Evolutionary conservation across 1,140 invertebrate genomes (phyloP).

Genomic region (Ceratosolen solmsi): DNA sequence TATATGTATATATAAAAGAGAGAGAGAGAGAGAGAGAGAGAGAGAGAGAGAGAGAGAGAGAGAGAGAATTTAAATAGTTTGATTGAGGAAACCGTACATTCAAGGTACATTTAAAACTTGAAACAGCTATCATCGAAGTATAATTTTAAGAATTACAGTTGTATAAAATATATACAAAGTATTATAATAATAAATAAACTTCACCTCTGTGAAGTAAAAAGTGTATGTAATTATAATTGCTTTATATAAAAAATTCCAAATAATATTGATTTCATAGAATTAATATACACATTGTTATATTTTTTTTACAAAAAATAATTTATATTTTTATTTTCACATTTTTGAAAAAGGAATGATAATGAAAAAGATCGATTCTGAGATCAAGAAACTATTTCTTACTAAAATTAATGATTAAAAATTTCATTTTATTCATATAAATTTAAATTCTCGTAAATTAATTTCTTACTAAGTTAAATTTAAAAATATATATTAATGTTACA

Average conservation of each 20-base stretch:
- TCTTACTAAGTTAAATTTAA: neutral
- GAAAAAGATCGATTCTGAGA: too few relatives aligned
- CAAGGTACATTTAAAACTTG: neutral
- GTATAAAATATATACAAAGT: slow-evolving; percentile 29
- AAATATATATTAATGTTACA: slow-evolving; percentile 13
- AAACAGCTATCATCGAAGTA: slow-evolving; percentile 28
- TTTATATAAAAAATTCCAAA: too few relatives aligned
- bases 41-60: slow-evolving; percentile 1
- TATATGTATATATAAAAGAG: too few relatives aligned
- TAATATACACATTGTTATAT: too few relatives aligned
- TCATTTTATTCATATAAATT: neutral
- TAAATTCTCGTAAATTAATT: neutral
- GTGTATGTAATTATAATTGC: neutral
- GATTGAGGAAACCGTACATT: too few relatives aligned
- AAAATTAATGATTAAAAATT: too few relatives aligned
- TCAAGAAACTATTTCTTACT: too few relatives aligned
- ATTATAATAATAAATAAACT: slow-evolving; percentile 21
- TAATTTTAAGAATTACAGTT: slow-evolving; percentile 26
- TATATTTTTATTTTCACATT: neutral
- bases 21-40: slow-evolving; percentile 38
- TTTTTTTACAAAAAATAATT: neutral
- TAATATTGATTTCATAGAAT: too few relatives aligned
- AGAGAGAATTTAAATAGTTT: neutral
- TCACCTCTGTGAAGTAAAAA: neutral
- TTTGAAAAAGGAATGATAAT: too few relatives aligned